Evolutionary conservation across 2,888 invertebrate species (phyloP), one percentile per base, ranked within the genome.

Genomic region (Onthophagus sagittarius): DNA sequence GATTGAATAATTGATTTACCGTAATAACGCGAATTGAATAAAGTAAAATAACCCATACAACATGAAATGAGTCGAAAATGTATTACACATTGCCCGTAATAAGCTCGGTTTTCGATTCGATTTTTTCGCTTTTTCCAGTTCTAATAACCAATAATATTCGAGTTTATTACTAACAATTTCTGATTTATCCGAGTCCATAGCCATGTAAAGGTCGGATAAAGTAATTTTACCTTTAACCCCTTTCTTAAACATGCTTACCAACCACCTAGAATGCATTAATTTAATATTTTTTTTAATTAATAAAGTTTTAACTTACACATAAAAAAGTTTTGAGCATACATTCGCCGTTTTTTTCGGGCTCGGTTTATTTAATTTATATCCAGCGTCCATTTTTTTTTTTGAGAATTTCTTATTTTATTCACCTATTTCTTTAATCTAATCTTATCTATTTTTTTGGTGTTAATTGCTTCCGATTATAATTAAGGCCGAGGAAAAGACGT

Each of bases 151-250:
- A 86, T 81, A 85, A 93, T 85, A 88, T 86, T 93, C 92, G 76
- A 94, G 85, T 81, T 86, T 85, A 81, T 92, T 90, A 6, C 93
- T 93, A n/a, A 92, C 86, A 32, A 81, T 65, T 79, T 88, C 88
- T 7, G 95, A 95, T 80, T 89, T 87, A 83, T 95, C 95, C 15
- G 86, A 86, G 62, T 85, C 86, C 71, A 92, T 87, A 0, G 94
- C 90, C 78, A 91, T 90, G 80, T 92, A 92, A 65, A 96, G 86
- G 84, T 96, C 96, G 31, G 89, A 87, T 64, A 91, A 88, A 76
- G 91, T 92, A 69, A 96, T 84, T 71, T 91, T 90, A 79, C 93
- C 90, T 73, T 87, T 88, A 79, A 90, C 90, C 0, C 95, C 96
- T 81, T 90, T 90, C 78, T 89, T 90, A 84, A 95, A 95, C 79